Percentiles rank a stretch among this genome's conserved stretches.
Evolutionary conservation across 2,797 vertebrate genomes (phyloP).

Genomic region (Pseudomugil tenellus): DNA sequence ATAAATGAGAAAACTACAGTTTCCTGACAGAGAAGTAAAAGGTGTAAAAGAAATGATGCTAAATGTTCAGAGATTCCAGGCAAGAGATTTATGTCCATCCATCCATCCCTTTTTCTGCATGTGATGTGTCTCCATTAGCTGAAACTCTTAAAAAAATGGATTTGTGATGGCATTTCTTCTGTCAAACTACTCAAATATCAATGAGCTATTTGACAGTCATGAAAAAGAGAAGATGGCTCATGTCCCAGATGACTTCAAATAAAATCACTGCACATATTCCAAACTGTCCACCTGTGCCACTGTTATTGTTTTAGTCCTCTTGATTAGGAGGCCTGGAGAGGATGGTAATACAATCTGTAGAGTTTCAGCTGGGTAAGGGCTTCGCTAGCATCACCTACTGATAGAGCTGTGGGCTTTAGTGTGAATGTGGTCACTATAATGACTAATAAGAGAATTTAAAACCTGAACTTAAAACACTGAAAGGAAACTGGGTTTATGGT

Average conservation of each 20-base stretch:
- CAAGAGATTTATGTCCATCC: background rate
- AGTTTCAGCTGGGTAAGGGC: conserved; percentile 12
- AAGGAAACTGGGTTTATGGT: background rate
- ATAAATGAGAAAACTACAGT: background rate
- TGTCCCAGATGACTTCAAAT: conserved; percentile 29
- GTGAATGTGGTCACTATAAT: background rate
- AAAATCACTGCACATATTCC: background rate
- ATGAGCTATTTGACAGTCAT: conserved; percentile 72
- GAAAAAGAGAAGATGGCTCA: conserved; percentile 31
- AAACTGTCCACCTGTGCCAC: conserved; percentile 34
- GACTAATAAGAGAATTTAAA: conserved; percentile 15
- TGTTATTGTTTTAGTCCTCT: conserved; percentile 73
- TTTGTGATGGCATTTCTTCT: conserved; percentile 7
- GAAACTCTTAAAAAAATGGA: too few relatives aligned
- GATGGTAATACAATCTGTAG: conserved; percentile 73
- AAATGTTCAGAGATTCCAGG: too few relatives aligned
- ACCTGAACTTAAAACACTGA: background rate
- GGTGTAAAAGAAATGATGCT: too few relatives aligned
- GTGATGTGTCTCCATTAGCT: conserved; percentile 27
- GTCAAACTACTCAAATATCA: conserved; percentile 66
- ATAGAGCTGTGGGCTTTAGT: conserved; percentile 23
- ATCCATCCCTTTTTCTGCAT: background rate
- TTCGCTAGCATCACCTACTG: background rate
- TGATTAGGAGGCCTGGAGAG: conserved; percentile 62
- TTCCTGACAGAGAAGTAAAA: too few relatives aligned